A percentile compares a stretch with the other conserved stretches of the same genome.
Conservation (phyloP, 1,140 invertebrate species). For the Lamellibrachia luymesi region DNA sequence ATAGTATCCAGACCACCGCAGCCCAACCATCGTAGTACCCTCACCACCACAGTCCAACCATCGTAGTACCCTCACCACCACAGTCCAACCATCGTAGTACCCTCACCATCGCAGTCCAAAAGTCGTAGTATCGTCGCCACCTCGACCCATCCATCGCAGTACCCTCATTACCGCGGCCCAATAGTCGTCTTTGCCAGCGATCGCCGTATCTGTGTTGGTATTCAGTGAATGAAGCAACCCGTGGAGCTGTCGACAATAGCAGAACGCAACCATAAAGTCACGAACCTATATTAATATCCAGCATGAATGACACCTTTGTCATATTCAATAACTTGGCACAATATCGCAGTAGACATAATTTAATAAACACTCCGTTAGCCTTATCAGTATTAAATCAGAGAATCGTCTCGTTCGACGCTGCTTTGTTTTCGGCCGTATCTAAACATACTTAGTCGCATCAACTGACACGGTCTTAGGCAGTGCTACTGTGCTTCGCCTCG, state of each 20-base stretch:
- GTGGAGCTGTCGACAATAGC: neutral
- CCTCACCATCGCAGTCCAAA: neutral
- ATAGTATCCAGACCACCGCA: too few species aligned
- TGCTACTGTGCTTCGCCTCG: neutral
- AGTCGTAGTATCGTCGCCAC: too few species aligned
- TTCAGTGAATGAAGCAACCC: neutral
- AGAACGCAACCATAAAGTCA: neutral
- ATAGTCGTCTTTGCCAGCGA: neutral
- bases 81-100: neutral
- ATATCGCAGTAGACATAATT: neutral
- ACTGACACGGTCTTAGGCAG: neutral
- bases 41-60: too few species aligned
- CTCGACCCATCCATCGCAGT: too few species aligned
- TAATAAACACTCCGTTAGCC: neutral
- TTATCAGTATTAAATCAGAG: neutral
- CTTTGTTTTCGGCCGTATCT: neutral
- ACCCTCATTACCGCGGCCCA: neutral
- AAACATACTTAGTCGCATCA: slow-evolving; percentile 5
- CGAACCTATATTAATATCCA: neutral
- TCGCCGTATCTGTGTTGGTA: neutral
- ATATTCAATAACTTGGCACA: neutral
- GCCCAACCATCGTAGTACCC: too few species aligned
- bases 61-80: too few species aligned
- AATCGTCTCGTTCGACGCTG: neutral
- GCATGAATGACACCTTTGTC: neutral